Evolutionary conservation across 2,797 vertebrate genomes (phyloP), one percentile per base, ranked within the genome.

Genomic region (Parambassis ranga): DNA sequence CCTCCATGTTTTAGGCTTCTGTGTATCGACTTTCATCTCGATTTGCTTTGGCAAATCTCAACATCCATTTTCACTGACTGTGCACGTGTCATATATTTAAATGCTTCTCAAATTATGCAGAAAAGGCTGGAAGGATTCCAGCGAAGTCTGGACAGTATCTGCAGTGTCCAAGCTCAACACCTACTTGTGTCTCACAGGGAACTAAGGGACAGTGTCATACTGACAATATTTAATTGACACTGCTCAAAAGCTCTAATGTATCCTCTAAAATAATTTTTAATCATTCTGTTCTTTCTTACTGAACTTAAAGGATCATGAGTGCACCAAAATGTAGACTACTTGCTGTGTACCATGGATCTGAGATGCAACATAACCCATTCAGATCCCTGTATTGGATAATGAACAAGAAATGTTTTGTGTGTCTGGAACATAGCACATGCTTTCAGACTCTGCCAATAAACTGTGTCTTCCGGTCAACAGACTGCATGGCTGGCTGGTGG

Each of bases 391-490:
- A 18, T 13, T 66, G 31, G 43, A 30, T 9, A n/a, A 38, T 3
- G 19, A 7, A 49, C 13, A 24, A 47, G 4, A 42, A 55, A 26
- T 13, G 38, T 31, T 62, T 58, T 23, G 19, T 33, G 35, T 31
- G 26, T 39, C 19, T 59, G 41, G 7, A 56, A 69, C 35, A 62
- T 22, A 46, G 47, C 55, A 49, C 49, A 3, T 57, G 48, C 38
- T 76, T 71, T 61, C 22, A 73, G 20, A 69, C 36, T 28, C 44
- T 31, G 47, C 57, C 60, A 71, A 52, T 46, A 61, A 62, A 72
- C 56, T 18, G 58, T 55, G 42, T 78, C 70, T 71, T 69, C 57
- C 51, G 6, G 14, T 60, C 36, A 55, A 37, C 48, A 61, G 65
- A 43, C 53, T 46, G 52, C 19, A 31, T 18, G 66, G 46, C 38